Evolutionary conservation across 2,113 vertebrate genomes (phyloP), one percentile per base, ranked within the genome.

Genomic region (Nematolebias whitei): DNA sequence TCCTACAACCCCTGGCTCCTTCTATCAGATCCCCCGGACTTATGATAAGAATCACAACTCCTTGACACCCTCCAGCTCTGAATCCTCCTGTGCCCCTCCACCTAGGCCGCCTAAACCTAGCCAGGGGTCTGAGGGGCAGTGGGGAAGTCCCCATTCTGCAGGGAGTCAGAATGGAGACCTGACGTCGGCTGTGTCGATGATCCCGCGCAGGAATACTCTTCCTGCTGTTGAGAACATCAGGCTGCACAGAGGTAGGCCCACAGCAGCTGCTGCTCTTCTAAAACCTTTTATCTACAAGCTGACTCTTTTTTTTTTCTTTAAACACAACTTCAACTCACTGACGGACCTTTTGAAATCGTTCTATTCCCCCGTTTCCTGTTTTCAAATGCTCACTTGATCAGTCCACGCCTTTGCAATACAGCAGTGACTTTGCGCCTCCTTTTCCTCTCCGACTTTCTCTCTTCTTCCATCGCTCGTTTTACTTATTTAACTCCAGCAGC

Each of bases 41-140:
- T 94, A 99, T 80, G 98, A 99, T 88, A 97, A 95, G 90, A 99
- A 99, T 85, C 97, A 99, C 91, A 99, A 98, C 0, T 82, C 96
- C 58, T 88, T 98, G 91, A 90, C 94, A 0, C 86, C 95, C 32
- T 85, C 93, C 0, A 84, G 91, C 71, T 92, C 91, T 0, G 96
- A 98, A 58, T 93, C 94, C 0, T 88, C 94, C 0, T 80, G 80
- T 7, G 85, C 84, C 41, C 96, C 97, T 0, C 97, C 96, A 0
- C 96, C 97, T 20, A 92, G 95, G 61, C 97, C 97, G 26, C 96
- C 97, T 0, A 99, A 99, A 74, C 96, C 96, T 0, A 94, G 91
- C 71, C 95, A 96, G 74, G 76, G 87, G 26, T 89, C 75, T 0
- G 96, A 97, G 75, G 88, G 92, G 0, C 93, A 92, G 2, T 95